Base-by-base conservation (phyloP, 2,888 invertebrate species). In the Mesorhabditis belari region DNA sequence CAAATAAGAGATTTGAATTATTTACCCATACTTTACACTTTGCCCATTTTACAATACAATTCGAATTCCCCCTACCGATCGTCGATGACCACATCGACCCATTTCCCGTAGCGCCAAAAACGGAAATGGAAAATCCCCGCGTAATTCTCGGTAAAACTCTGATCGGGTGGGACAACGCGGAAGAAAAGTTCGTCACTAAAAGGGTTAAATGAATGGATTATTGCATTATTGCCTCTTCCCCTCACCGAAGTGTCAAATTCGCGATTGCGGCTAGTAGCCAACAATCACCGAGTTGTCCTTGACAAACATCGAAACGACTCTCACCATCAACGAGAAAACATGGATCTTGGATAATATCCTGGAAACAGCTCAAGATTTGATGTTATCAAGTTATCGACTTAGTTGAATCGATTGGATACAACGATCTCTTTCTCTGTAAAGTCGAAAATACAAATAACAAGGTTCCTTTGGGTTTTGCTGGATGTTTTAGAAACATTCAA, bases 301-400 rank as follows among this genome's bases (percentile, higher is more conserved):
- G 23, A 12, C 52, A 51, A n/a, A 98, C 92, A 84, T 98, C 98
- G 85, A 98, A 98, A 58, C 98, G 87, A 26, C 92, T 91, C 82
- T 91, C 95, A 1, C 94, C 96, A 77, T 90, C 93, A 50, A 90
- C 89, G 82, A 96, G 92, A 66, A 95, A 87, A 80, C 91, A 88
- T 0, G 96, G 94, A 80, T 90, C 86, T 49, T 87, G 87, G 63
- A 86, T 85, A 65, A 96, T 90, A 85, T 95, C 91, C 60, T 60
- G 49, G 3, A 51, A n/a, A n/a, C n/a, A n/a, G n/a, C n/a, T n/a
- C n/a, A n/a, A n/a, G n/a, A n/a, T n/a, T n/a, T n/a, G n/a, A n/a
- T n/a, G n/a, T n/a, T n/a, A n/a, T n/a, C n/a, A n/a, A n/a, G n/a
- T n/a, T n/a, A n/a, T n/a, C n/a, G n/a, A n/a, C n/a, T n/a, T n/a